These are phyloP conservation scores for Blastobasis lacticolella DNA, from an alignment of 2,888 invertebrate species.

Conservation along the genomic window DNA sequence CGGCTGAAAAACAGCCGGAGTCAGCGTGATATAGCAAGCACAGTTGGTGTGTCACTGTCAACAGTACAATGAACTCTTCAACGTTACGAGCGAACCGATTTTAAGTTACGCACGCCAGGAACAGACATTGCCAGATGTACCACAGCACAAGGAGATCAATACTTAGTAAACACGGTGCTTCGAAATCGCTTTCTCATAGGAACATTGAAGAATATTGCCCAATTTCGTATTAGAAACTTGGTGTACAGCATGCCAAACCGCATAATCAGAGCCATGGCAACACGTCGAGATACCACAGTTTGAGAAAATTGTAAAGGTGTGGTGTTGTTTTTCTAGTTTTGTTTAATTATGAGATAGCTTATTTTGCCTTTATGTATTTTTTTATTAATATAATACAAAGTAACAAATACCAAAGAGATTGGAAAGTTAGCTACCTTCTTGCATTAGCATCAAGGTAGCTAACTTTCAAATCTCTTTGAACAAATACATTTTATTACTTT, in stretches of 20 bases:
- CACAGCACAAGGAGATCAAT: constrained; percentile 5
- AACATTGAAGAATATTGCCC: constrained; percentile 2
- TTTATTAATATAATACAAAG: not conserved
- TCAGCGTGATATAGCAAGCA: constrained; percentile 4
- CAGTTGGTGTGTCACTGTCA: constrained; percentile 1
- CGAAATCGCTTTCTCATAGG: constrained; percentile 6
- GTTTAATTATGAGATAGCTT: not conserved
- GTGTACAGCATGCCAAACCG: not conserved
- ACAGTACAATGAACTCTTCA: constrained; percentile 4
- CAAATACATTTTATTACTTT: no score
- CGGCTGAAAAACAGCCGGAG: constrained; percentile 1
- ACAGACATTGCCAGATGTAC: constrained; percentile 6
- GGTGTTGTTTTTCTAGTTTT: not conserved
- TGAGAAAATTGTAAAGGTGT: not conserved
- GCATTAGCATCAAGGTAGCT: no score
- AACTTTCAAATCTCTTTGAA: no score
- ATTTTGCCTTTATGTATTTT: not conserved
- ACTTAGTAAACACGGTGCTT: constrained; percentile 7
- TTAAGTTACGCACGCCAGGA: constrained; percentile 4
- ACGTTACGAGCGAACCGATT: not conserved
- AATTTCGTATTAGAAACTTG: not conserved
- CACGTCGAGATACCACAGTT: not conserved
- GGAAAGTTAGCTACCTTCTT: no score
- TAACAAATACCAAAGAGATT: not conserved
- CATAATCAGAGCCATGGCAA: not conserved